Evolutionary conservation across 1,140 invertebrate species (phyloP), one percentile per base, ranked within the genome.

Genomic region (Aphaenogaster floridana): DNA sequence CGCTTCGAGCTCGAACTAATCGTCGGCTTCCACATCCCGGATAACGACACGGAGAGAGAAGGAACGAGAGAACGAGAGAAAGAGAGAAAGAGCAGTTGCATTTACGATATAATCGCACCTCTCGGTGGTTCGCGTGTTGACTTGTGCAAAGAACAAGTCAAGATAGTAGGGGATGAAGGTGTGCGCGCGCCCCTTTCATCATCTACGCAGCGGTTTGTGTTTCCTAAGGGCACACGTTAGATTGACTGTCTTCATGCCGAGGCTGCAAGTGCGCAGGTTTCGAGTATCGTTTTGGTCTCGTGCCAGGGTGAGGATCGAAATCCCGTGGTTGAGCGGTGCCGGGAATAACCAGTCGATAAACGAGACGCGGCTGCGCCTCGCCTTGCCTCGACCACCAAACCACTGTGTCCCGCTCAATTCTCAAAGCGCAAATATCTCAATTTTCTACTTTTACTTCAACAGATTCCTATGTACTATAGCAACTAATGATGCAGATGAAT

Each of bases 301-400:
- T 17, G 80, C 54, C 54, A 84, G 69, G 69, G n/a, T 50, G 80
- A 61, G 17, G 68, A 74, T 83, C 68, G 80, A 84, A 76, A 84
- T 74, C 42, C 54, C 57, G 42, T 83, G 13, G 54, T 59, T 28
- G 36, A 45, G 42, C 69, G 17, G 36, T 36, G 78, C 8, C 80
- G 42, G 54, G 54, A 80, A 68, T n/a, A 54, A 28, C 80, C 39
- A 74, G 80, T 84, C 80, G 69, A 84, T 84, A 84, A 76, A 84
- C 3, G 57, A 61, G 54, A 76, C 54, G 80, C 80, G 80, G 28
- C 66, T 81, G 78, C 78, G 78, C 63, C 48, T 7, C 42, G 63
- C 69, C 28, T 28, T 28, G 28, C 28, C 28, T 28, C 28, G 28
- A 28, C 28, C 28, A 68, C 68, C 54, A 11, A 84, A 76, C 11